Evolutionary conservation across 2,113 vertebrate genomes (phyloP).

Genomic region (Danio rerio): GRCz12tu NC_133184.1:27464501-27465000

Average conservation of each 20-base stretch:
- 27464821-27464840: constrained; percentile 92
- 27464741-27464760: constrained; percentile 93
- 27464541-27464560: constrained; percentile 88
- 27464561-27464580: constrained; percentile 72
- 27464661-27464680: constrained; percentile 99
- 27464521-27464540: constrained; percentile 99
- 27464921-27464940: constrained; percentile 98
- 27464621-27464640: constrained; percentile 96
- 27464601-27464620: constrained; percentile 80
- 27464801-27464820: constrained; percentile 94
- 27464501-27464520: constrained; percentile 92
- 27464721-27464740: constrained; percentile 99
- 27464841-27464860: constrained; percentile 97
- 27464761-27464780: constrained; percentile 95
- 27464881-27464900: constrained; percentile 99
- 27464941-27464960: constrained; percentile 64
- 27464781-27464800: constrained; percentile 95
- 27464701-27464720: constrained; percentile 99
- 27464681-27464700: constrained; percentile 99
- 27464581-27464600: constrained; percentile 89
- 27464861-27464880: constrained; percentile 97
- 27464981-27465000: constrained; percentile 90
- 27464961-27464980: constrained; percentile 84
- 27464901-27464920: constrained; percentile 84
- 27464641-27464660: constrained; percentile 99